Conservation (phyloP, 2,797 vertebrate genomes). For the Cynodonichthys magdalenae region DNA sequence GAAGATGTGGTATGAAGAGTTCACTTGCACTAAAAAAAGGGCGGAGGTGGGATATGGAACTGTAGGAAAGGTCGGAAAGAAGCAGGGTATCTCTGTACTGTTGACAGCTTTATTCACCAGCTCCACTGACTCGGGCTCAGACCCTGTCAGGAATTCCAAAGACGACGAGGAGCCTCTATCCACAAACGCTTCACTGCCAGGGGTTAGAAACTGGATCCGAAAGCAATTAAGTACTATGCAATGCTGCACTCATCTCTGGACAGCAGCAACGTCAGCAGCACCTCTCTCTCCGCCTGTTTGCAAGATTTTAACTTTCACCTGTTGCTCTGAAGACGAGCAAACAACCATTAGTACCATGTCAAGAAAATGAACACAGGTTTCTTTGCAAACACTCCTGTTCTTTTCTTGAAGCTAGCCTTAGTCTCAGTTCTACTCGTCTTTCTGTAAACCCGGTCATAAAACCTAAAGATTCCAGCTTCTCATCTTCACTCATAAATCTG, state of each 20-base stretch:
- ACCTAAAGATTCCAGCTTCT: slow-evolving; percentile 19
- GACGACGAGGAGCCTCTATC: slow-evolving; percentile 60
- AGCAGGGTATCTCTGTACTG: slow-evolving; percentile 52
- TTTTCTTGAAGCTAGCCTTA: background rate
- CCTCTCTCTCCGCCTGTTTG: slow-evolving; percentile 11
- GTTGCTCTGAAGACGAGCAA: slow-evolving; percentile 59
- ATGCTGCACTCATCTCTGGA: slow-evolving; percentile 16
- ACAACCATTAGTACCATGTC: slow-evolving; percentile 41
- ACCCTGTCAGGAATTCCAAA: slow-evolving; percentile 64
- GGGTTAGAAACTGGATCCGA: slow-evolving; percentile 70
- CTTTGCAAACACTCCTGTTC: background rate
- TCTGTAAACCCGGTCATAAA: slow-evolving; percentile 5
- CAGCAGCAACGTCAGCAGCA: slow-evolving; percentile 65
- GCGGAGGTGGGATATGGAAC: slow-evolving; percentile 35
- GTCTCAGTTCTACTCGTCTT: background rate
- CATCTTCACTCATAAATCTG: slow-evolving; percentile 35
- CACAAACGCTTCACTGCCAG: slow-evolving; percentile 44
- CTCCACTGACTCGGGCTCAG: slow-evolving; percentile 37
- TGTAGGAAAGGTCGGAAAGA: slow-evolving; percentile 32
- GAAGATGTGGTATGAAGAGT: slow-evolving; percentile 18
- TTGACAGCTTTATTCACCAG: slow-evolving; percentile 73
- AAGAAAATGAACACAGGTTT: slow-evolving; percentile 51
- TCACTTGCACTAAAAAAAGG: slow-evolving; percentile 34
- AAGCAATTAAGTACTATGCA: slow-evolving; percentile 56
- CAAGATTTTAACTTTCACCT: slow-evolving; percentile 56